These are phyloP conservation scores for Meteorus cinctellus DNA, from an alignment of 2,888 invertebrate genomes.

Conservation along the genomic window DNA sequence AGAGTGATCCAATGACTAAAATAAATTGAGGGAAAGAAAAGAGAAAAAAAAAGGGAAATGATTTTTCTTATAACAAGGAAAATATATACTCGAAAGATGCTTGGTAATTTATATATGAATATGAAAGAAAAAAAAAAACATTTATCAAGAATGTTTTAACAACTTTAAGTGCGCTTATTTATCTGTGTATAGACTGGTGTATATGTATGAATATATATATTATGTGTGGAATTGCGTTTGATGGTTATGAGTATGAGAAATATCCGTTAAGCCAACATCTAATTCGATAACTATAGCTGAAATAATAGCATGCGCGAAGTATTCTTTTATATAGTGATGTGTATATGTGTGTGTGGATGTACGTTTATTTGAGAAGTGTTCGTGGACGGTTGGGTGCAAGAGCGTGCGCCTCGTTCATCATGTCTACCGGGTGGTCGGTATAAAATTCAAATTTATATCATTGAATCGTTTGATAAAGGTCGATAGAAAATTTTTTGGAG, in stretches of 20 bases:
- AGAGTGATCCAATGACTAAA: neutral
- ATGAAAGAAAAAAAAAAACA: neutral
- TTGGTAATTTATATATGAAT: neutral
- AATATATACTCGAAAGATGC: neutral
- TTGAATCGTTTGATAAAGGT: neutral
- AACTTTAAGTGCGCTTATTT: neutral
- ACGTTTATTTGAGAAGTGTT: conserved; percentile 51
- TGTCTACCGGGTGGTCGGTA: conserved; percentile 41
- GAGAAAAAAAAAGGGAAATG: neutral
- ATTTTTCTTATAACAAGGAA: neutral
- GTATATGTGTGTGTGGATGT: neutral
- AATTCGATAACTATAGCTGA: conserved; percentile 68
- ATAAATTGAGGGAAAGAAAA: neutral
- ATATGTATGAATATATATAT: neutral
- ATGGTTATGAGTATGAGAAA: conserved; percentile 9
- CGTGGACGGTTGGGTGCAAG: conserved; percentile 34
- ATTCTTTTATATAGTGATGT: neutral
- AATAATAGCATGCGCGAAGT: conserved; percentile 61
- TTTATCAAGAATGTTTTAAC: neutral
- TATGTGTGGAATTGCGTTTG: neutral
- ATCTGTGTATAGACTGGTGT: neutral
- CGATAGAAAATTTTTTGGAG: neutral
- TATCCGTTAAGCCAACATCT: conserved; percentile 62
- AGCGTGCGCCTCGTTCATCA: conserved; percentile 30
- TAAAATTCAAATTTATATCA: conserved; percentile 36